Conservation (phyloP, 1,140 invertebrate genomes). For the Ostrea edulis region DNA sequence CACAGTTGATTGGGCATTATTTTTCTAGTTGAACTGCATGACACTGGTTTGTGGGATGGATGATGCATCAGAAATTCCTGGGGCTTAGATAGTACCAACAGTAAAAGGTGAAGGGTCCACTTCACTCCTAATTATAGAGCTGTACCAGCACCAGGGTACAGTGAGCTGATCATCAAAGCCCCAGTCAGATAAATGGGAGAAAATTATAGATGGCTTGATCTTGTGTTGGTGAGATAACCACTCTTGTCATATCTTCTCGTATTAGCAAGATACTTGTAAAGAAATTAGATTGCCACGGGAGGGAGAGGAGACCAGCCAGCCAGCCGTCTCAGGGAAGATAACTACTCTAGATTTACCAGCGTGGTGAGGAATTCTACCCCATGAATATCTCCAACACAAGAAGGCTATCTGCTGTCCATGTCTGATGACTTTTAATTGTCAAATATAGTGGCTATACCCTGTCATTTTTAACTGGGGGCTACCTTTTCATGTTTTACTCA, state of each 20-base stretch:
- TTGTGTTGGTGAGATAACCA: not conserved
- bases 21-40: conserved; percentile 24
- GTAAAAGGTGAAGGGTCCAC: not conserved
- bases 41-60: not conserved
- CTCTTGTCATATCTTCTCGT: not conserved
- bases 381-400: no score
- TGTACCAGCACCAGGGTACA: not conserved
- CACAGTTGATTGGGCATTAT: not conserved
- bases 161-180: not conserved
- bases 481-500: no score
- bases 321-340: not conserved
- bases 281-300: not conserved
- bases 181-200: not conserved
- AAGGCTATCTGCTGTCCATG: no score
- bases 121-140: conserved; percentile 4
- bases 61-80: conserved; percentile 25
- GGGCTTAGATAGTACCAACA: not conserved
- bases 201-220: conserved; percentile 8
- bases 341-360: not conserved
- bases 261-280: not conserved
- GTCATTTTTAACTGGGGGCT: no score
- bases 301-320: no score
- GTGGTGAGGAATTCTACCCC: no score
- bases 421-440: no score
- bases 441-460: no score